Base-by-base conservation (phyloP, 2,888 invertebrate species). In the Tenthredo livida region DNA sequence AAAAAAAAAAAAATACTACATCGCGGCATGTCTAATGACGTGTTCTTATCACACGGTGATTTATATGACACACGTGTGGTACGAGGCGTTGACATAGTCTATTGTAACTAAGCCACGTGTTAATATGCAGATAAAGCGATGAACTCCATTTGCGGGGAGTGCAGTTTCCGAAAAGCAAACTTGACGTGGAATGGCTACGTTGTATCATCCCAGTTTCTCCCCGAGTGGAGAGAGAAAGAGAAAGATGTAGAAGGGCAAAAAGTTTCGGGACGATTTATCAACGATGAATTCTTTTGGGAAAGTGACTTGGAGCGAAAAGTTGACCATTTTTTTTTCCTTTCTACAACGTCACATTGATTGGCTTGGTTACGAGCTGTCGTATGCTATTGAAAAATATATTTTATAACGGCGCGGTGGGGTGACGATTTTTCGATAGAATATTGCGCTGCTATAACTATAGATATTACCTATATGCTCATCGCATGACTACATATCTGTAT, bases 41-140 rank as follows among this genome's bases (percentile, higher is more conserved):
- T 88, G 88, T 89, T 89, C 88, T 88, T 90, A 89, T 89, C 89
- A 87, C 88, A 86, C 33, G 86, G 87, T 89, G 90, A 90, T 90
- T 90, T 90, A 90, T 89, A 88, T 86, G 87, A 89, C 88, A 89
- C 90, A 89, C 89, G 90, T 88, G 86, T 87, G 67, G 21, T 40
- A 17, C 21, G 61, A 80, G 40, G 43, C 21, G 80, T 1, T 33
- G 33, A 33, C 15, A 33, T 37, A 67, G 83, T 70, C 86, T 86
- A 86, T 87, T 88, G 86, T 88, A 87, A 87, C 87, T 87, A 89
- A 89, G 88, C 89, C 88, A 88, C 87, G 89, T 89, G 89, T 89
- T 88, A 89, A 90, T 89, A 86, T 88, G 85, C 84, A 88, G 89
- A 90, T 90, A 89, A 90, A 89, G 85, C 87, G 84, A 86, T 84